Percentiles rank a stretch among this genome's conserved stretches.
Conservation (phyloP, 2,797 vertebrate genomes). For the Poeciliopsis gracilis region DNA sequence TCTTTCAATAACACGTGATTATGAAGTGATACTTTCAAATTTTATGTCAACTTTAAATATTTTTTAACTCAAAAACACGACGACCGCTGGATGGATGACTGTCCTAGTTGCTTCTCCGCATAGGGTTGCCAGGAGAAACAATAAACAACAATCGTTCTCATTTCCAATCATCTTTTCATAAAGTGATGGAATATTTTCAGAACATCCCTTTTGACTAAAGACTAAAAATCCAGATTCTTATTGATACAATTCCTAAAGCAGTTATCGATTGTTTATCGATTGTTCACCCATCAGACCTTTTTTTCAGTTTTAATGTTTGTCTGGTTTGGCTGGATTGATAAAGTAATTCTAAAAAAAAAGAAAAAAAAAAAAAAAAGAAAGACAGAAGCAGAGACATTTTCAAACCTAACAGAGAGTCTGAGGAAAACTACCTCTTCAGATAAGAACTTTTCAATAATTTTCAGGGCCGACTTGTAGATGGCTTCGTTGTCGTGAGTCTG, state of each 20-base stretch:
- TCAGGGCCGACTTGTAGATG: constrained; percentile 87
- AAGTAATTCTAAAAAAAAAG: background rate
- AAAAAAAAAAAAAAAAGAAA: background rate
- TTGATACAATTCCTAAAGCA: too few species aligned
- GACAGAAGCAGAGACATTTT: background rate
- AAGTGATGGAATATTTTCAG: background rate
- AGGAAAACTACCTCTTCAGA: constrained; percentile 84
- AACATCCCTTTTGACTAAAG: background rate
- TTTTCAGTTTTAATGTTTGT: too few species aligned
- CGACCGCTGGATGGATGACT: too few species aligned
- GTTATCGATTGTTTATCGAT: too few species aligned
- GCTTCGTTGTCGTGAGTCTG: constrained; percentile 90
- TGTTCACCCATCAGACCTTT: too few species aligned
- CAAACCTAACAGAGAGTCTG: background rate
- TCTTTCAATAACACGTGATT: too few species aligned
- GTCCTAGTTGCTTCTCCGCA: too few species aligned
- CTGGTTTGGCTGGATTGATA: background rate
- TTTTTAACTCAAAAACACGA: too few species aligned
- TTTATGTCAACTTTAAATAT: too few species aligned
- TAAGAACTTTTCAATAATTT: constrained; percentile 92
- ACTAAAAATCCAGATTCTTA: background rate
- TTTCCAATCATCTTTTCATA: background rate
- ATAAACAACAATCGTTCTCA: background rate
- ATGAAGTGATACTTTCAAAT: too few species aligned
- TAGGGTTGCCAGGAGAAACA: too few species aligned